These are phyloP conservation scores for Meiosimyza decipiens DNA, from an alignment of 2,888 invertebrate genomes.

Conservation along the genomic window DNA sequence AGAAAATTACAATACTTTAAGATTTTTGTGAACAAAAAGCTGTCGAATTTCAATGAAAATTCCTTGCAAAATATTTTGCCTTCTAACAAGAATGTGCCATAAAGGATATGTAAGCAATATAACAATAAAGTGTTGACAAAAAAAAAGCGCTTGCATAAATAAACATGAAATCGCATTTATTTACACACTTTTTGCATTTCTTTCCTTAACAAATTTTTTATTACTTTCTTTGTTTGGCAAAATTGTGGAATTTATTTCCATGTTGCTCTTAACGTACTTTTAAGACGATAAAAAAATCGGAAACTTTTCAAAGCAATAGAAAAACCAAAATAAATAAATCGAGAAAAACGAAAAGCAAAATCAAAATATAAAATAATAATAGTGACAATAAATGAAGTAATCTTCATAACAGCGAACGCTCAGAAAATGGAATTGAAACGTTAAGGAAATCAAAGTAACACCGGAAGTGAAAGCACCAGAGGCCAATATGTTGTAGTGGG, in stretches of 20 bases:
- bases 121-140: background rate
- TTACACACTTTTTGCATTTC: conserved; percentile 7
- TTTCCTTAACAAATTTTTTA: conserved; percentile 13
- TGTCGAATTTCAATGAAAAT: conserved; percentile 33
- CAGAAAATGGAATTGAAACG: background rate
- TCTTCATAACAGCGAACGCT: background rate
- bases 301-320: conserved; percentile 31
- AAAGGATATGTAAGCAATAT: background rate
- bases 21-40: conserved; percentile 17
- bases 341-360: conserved; percentile 12
- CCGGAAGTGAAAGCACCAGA: no score
- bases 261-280: no score
- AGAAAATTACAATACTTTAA: conserved; percentile 34
- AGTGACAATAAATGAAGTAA: conserved; percentile 6
- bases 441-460: no score
- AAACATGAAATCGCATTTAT: conserved; percentile 16
- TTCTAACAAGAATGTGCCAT: background rate
- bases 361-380: conserved; percentile 14
- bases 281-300: background rate
- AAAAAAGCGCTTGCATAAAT: background rate
- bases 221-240: background rate
- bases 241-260: background rate
- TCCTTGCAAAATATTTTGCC: conserved; percentile 8
- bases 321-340: conserved; percentile 25
- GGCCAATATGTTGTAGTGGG: no score